Evolutionary conservation across 2,797 vertebrate genomes (phyloP).

Genomic region (Heliangelus exortis): DNA sequence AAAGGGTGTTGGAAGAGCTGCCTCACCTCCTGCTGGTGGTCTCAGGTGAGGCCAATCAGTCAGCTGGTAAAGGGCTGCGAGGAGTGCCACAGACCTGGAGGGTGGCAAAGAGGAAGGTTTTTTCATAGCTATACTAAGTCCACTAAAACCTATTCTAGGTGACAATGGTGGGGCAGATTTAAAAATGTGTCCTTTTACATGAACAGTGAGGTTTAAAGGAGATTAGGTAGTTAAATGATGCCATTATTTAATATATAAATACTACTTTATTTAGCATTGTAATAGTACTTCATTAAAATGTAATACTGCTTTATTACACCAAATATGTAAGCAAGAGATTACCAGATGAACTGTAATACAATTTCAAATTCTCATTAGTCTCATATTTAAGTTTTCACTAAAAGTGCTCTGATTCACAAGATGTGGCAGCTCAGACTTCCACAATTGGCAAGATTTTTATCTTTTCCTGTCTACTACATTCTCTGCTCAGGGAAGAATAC

Average conservation of each 20-base stretch:
- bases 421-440: neutral
- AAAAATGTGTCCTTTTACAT: neutral
- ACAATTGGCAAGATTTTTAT: neutral
- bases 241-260: neutral
- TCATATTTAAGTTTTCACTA: neutral
- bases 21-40: too few relatives aligned
- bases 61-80: too few relatives aligned
- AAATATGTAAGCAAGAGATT: neutral
- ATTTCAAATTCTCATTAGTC: neutral
- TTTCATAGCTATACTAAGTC: neutral
- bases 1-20: too few relatives aligned
- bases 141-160: neutral
- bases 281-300: too few relatives aligned
- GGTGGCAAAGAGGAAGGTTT: neutral
- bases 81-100: too few relatives aligned
- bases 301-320: neutral
- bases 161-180: neutral
- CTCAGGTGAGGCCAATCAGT: too few relatives aligned
- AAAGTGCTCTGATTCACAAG: neutral
- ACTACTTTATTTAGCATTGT: neutral
- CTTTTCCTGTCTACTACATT: neutral
- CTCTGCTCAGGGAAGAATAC: neutral
- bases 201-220: neutral
- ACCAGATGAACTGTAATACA: neutral
- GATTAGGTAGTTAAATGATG: neutral